phyloP scores from a whole-genome alignment of 2,113 vertebrate genomes.

The Ovibos moschatus region DNA sequence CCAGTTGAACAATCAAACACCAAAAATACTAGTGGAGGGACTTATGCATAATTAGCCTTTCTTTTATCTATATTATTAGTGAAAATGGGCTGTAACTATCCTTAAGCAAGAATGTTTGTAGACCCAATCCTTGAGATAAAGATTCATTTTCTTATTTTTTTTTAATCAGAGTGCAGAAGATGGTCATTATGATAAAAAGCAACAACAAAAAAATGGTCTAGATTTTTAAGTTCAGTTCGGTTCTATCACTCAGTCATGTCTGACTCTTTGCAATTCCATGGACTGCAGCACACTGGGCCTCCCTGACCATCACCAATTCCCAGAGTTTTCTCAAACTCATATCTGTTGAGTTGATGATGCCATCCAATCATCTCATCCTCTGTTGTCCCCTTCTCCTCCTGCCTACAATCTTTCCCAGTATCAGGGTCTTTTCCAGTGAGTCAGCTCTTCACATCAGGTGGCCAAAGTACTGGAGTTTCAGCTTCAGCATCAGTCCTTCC shows the following conservation, averaged over 20 bases:
- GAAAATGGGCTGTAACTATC: not conserved
- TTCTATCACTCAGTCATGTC: not conserved
- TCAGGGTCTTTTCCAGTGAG: not conserved
- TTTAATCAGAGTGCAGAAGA: not conserved
- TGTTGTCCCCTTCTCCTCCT: not conserved
- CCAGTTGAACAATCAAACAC: not conserved
- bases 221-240: not conserved
- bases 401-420: not conserved
- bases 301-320: not conserved
- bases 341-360: not conserved
- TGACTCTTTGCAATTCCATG: accelerated
- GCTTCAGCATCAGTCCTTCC: not conserved
- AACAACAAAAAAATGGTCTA: not conserved
- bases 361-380: not conserved
- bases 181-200: constrained; percentile 18
- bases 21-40: not conserved
- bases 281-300: accelerated
- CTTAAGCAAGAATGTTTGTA: not conserved
- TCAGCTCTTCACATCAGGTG: not conserved
- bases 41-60: not conserved
- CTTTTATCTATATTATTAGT: not conserved
- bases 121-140: not conserved
- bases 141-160: not conserved
- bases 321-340: not conserved
- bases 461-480: not conserved